A percentile compares a stretch with the other conserved stretches of the same genome.
phyloP scores from a whole-genome alignment of 2,797 vertebrate species.

The Darevskia nairensis region DNA sequence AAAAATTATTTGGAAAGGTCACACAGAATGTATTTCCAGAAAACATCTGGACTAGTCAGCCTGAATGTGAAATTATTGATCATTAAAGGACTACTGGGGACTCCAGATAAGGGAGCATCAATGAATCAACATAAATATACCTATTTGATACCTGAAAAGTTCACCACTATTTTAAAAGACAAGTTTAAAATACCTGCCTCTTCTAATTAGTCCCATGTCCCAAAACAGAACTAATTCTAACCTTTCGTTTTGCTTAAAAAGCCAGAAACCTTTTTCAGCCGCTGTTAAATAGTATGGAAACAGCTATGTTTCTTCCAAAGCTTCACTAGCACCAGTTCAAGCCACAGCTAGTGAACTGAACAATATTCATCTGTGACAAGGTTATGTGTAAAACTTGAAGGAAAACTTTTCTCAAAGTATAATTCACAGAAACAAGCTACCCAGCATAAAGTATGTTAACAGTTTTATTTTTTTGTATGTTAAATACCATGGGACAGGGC shows the following conservation, averaged over 20 bases:
- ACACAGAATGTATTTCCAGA: slow-evolving; percentile 47
- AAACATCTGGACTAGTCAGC: slow-evolving; percentile 25
- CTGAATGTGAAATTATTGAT: slow-evolving; percentile 49
- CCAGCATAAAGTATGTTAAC: slow-evolving; percentile 82
- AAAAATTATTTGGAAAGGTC: slow-evolving; percentile 41
- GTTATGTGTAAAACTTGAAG: slow-evolving; percentile 63
- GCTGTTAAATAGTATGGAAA: slow-evolving; percentile 58
- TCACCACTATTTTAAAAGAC: slow-evolving; percentile 43
- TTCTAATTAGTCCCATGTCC: slow-evolving; percentile 49
- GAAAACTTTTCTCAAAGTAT: slow-evolving; percentile 70
- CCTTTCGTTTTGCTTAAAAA: slow-evolving; percentile 55
- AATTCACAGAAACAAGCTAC: slow-evolving; percentile 81
- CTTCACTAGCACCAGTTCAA: slow-evolving; percentile 69
- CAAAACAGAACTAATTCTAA: slow-evolving; percentile 54
- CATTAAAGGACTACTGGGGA: neutral
- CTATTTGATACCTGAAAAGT: slow-evolving; percentile 38
- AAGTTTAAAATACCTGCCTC: slow-evolving; percentile 45
- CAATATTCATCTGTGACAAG: slow-evolving; percentile 70
- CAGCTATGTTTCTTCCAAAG: neutral
- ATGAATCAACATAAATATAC: slow-evolving; percentile 59
- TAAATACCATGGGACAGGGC: slow-evolving; percentile 94
- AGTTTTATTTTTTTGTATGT: slow-evolving; percentile 87
- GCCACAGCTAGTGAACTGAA: slow-evolving; percentile 61
- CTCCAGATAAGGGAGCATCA: slow-evolving; percentile 52
- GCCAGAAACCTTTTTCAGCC: slow-evolving; percentile 52